Conservation (phyloP, 1,140 invertebrate species). For the Drosophila cardini region DNA sequence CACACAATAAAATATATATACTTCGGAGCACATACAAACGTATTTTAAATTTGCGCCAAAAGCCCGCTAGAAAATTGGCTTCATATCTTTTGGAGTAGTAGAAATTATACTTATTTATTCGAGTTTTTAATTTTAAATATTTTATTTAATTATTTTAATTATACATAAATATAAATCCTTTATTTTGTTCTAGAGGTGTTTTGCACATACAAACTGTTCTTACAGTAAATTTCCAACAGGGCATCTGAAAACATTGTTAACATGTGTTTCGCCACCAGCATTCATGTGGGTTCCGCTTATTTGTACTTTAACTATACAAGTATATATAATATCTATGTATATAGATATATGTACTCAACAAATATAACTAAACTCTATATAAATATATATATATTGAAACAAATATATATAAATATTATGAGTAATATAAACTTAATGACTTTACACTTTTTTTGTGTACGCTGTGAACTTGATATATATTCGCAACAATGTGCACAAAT, state of each 20-base stretch:
- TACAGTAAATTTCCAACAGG: conserved; percentile 26
- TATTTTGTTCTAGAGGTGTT: no score
- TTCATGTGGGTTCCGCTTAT: conserved; percentile 49
- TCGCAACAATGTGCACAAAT: conserved; percentile 13
- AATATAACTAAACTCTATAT: neutral
- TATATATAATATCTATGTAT: neutral
- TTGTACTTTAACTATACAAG: conserved; percentile 38
- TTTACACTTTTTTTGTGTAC: conserved; percentile 46
- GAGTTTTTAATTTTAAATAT: no score
- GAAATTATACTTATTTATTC: no score
- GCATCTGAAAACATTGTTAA: conserved; percentile 19
- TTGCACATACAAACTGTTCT: no score
- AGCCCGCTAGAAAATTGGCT: conserved; percentile 23
- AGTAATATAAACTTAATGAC: conserved; percentile 75
- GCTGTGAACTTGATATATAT: conserved; percentile 4
- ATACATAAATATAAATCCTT: no score
- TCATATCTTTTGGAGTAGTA: no score
- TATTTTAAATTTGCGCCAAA: conserved; percentile 10
- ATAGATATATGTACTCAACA: neutral
- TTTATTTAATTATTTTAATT: no score
- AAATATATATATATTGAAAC: neutral
- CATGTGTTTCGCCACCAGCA: conserved; percentile 36
- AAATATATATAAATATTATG: conserved; percentile 51
- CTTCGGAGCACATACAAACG: conserved; percentile 5
- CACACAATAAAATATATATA: conserved; percentile 8